Base-by-base conservation (phyloP, 1,140 invertebrate genomes). In the Phymorhynchus buccinoides region DNA sequence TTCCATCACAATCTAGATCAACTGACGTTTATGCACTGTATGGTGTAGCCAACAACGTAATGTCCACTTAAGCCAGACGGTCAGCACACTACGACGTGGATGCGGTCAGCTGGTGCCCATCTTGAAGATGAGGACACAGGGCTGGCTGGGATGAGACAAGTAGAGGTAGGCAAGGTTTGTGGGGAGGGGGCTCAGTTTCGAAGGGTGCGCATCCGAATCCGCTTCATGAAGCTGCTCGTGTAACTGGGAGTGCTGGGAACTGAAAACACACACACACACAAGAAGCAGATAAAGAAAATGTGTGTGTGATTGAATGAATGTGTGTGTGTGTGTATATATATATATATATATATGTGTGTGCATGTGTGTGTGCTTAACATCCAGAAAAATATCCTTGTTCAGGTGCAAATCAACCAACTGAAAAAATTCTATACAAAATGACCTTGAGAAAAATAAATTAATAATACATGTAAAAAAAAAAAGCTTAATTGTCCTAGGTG, bases 181-280 rank as follows among this genome's bases (percentile, higher is more conserved):
- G 27, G 6, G 30, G 68, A 37, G 68, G 6, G 68, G 73, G 62
- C 18, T 75, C 37, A 75, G 73, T 75, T 41, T 35, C 73, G 73
- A 12, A 75, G 12, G 16, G 37, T 75, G 14, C 37, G 35, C 37
- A 41, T 39, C 35, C 37, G 35, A 6, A 41, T 39, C 35, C 73
- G 73, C 37, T 41, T 75, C 37, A 41, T 16, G 37, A 41, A 75
- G 35, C 22, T 75, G 73, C 22, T 75, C 3, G 35, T 75, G 37
- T 75, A 75, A 39, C 73, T 75, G 3, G 73, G 73, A 14, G 73
- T 41, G 73, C 73, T 75, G 73, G 73, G 73, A 75, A 75, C 73
- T 75, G 73, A 9, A 75, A 75, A 35, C 2, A 35, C 37, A 18
- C 35, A 35, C 16, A 35, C 3, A 35, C 14, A 68, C 14, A n/a